A percentile compares a stretch with the other conserved stretches of the same genome.
These are phyloP conservation scores for Trachelipus rathkii DNA, from an alignment of 1,140 invertebrate species.

Conservation along the genomic window DNA sequence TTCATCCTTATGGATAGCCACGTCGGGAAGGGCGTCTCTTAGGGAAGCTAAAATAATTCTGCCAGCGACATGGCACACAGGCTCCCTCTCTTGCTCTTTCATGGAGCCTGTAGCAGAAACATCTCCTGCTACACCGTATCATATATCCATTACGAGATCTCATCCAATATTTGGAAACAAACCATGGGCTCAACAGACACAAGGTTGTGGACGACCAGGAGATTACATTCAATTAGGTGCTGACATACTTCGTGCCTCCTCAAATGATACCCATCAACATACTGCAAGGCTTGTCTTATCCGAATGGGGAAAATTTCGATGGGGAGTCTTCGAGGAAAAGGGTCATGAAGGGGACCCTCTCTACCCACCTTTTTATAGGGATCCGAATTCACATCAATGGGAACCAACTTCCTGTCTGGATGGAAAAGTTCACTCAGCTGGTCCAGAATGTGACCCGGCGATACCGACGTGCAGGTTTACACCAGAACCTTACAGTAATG, in stretches of 20 bases:
- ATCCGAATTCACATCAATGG: conserved; percentile 30
- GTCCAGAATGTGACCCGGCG: conserved; percentile 23
- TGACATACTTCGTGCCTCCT: conserved; percentile 42
- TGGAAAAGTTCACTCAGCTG: conserved; percentile 22
- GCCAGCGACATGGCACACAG: conserved; percentile 54
- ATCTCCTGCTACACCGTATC: conserved; percentile 18
- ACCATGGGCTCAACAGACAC: conserved; percentile 49
- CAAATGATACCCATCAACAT: conserved; percentile 31
- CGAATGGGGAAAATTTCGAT: conserved; percentile 54
- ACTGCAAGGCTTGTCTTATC: conserved; percentile 50
- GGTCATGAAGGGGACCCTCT: conserved; percentile 46
- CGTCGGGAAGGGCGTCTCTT: conserved; percentile 56
- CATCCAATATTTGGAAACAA: conserved; percentile 45
- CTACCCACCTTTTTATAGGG: conserved; percentile 42
- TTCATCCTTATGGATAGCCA: conserved; percentile 47
- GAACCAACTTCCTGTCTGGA: conserved; percentile 30
- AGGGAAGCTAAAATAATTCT: conserved; percentile 56
- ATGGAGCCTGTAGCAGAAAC: conserved; percentile 19
- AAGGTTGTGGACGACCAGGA: conserved; percentile 47
- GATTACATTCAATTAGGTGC: conserved; percentile 48
- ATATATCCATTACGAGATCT: conserved; percentile 26
- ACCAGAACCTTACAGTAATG: conserved; percentile 29
- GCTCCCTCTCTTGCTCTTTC: conserved; percentile 30
- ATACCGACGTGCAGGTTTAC: conserved; percentile 20
- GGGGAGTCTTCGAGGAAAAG: conserved; percentile 54